Evolutionary conservation across 2,113 vertebrate species (phyloP), one percentile per base, ranked within the genome.

Genomic region (Gambusia affinis): DNA sequence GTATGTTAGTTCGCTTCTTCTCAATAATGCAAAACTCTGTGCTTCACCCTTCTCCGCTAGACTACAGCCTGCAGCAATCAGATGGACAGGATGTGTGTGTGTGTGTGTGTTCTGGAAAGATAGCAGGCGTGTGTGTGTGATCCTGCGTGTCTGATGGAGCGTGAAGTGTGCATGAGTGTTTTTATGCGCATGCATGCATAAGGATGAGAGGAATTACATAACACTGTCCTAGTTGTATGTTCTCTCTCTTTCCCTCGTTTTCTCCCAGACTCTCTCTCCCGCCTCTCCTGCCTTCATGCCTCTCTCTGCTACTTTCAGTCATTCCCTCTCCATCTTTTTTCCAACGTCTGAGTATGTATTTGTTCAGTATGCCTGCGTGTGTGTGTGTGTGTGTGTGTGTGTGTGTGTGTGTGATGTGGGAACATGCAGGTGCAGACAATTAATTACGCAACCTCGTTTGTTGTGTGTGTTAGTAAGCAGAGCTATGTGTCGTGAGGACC

Each of bases 11-110:
- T 87, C 85, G 80, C 88, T 86, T 75, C 79, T 87, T 83, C 88
- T 94, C 84, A 93, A 93, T 93, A 93, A 93, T 93, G 90, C 90
- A 94, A 88, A 91, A 83, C 86, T 80, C 76, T 77, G 73, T 88
- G 87, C 84, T 90, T 69, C 82, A 85, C 85, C 84, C 79, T 62
- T 78, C 84, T 87, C 77, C 78, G 84, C 69, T 75, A 85, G 90
- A 85, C 76, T 78, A 80, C 66, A 47, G 91, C 91, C 89, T 86
- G 80, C 86, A 93, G 92, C 92, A 84, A 72, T 92, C 92, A 90
- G 90, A 93, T 92, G 89, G 90, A 89, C 85, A 84, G 73, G 62
- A 72, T 80, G 78, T 72, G 47, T 67, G 83, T 85, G 83, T 28
- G 65, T 81, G 83, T 83, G 88, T 76, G 78, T 85, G 85, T 87